Evolutionary conservation across 2,113 vertebrate genomes (phyloP), one percentile per base, ranked within the genome.

Genomic region (Vulpes vulpes): DNA sequence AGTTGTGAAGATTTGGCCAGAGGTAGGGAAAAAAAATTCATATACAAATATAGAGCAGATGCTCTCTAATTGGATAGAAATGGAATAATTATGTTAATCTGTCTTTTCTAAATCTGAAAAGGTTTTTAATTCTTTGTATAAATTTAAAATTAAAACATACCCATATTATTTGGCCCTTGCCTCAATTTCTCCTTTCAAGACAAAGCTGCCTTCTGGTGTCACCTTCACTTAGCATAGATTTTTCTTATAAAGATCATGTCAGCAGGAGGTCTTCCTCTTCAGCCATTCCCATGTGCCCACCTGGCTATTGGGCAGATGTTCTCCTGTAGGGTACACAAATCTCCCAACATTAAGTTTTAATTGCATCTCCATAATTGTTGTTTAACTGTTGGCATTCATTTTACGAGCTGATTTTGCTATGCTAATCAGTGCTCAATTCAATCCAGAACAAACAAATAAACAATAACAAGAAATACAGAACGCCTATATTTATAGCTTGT

Each of bases 81-180:
- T 95, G 97, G 97, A 97, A 97, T 97, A 97, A 98, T 98, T 96
- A 96, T 67, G 35, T 67, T 86, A 97, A 95, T 96, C 57, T 96
- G 51, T 74, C 51, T 0, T 94, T 89, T 85, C 55, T 51, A 96
- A 97, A 97, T 90, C 93, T 97, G 96, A 86, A 88, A 97, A 97
- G 76, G 43, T 96, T 95, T 94, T 97, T 97, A 95, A 95, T 97
- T 94, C 73, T 88, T 92, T 96, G 81, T 32, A 71, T 95, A 81
- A 25, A 86, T 94, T 80, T 20, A 85, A 90, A 97, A 95, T 94
- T 87, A 91, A 96, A 96, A 95, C 78, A 79, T 60, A 69, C 38
- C 25, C 9, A 15, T 78, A 60, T 81, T 76, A 94, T 64, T 95
- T 95, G 83, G 38, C 12, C 30, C 35, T 79, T 73, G 15, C 35